phyloP scores from a whole-genome alignment of 2,888 invertebrate genomes.

The Callyntrura guangdongensis region DNA sequence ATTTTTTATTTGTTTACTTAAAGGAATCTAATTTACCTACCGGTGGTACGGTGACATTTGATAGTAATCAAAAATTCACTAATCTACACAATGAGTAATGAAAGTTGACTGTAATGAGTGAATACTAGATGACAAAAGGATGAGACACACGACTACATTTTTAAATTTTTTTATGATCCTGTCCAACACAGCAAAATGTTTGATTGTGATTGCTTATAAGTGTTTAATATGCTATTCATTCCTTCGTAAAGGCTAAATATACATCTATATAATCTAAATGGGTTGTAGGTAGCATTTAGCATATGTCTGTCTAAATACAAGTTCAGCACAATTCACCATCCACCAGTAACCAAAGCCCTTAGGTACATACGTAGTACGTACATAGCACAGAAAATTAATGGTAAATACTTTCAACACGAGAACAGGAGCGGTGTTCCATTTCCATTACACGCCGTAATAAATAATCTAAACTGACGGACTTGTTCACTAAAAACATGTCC shows the following conservation, averaged over 20 bases:
- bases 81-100: not conserved
- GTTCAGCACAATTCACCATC: not conserved
- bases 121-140: not conserved
- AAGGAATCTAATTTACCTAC: not conserved
- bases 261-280: not conserved
- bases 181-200: conserved; percentile 10
- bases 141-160: conserved; percentile 41
- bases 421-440: conserved; percentile 27
- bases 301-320: conserved; percentile 4
- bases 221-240: not conserved
- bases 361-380: not conserved
- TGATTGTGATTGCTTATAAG: not conserved
- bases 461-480: conserved; percentile 38
- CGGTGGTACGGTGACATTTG: conserved; percentile 63
- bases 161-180: not conserved
- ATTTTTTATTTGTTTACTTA: conserved; percentile 13
- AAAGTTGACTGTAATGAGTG: not conserved
- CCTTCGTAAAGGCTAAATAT: not conserved
- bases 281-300: not conserved
- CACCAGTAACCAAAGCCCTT: not conserved
- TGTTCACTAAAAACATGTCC: conserved; percentile 24
- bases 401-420: conserved; percentile 37
- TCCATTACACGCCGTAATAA: conserved; percentile 22
- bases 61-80: conserved; percentile 66
- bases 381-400: conserved; percentile 12